phyloP scores from a whole-genome alignment of 2,797 vertebrate species.

The Leuciscus waleckii region DNA sequence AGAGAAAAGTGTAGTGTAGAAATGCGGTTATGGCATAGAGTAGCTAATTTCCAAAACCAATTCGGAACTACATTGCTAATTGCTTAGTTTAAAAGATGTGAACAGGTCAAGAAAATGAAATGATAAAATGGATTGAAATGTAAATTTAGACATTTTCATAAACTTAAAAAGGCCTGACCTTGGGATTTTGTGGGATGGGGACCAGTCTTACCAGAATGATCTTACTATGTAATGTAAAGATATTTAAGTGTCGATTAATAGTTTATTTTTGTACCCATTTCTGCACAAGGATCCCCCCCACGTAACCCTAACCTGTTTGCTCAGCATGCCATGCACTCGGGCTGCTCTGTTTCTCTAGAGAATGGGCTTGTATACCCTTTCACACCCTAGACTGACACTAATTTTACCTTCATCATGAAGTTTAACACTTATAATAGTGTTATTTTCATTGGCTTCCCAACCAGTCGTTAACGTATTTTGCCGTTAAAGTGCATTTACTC shows the following conservation, averaged over 20 bases:
- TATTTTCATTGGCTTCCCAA: background rate
- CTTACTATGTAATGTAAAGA: background rate
- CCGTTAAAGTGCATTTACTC: background rate
- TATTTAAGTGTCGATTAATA: background rate
- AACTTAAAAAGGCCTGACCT: background rate
- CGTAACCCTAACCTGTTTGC: slow-evolving; percentile 32
- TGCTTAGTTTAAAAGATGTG: background rate
- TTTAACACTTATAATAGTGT: background rate
- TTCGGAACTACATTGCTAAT: background rate
- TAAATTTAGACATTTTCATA: background rate
- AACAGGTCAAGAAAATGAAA: background rate
- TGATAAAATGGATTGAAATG: background rate
- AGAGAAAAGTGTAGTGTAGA: background rate
- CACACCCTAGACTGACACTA: background rate
- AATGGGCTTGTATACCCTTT: background rate
- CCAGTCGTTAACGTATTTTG: background rate
- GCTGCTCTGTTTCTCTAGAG: background rate
- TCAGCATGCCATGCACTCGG: slow-evolving; percentile 2
- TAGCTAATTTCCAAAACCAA: background rate
- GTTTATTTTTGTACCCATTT: background rate
- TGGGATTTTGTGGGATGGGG: background rate
- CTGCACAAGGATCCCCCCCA: background rate
- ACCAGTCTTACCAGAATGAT: background rate
- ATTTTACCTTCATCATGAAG: background rate
- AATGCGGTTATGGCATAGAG: background rate